Conservation (phyloP, 2,797 vertebrate genomes). For the Anabas testudineus region DNA sequence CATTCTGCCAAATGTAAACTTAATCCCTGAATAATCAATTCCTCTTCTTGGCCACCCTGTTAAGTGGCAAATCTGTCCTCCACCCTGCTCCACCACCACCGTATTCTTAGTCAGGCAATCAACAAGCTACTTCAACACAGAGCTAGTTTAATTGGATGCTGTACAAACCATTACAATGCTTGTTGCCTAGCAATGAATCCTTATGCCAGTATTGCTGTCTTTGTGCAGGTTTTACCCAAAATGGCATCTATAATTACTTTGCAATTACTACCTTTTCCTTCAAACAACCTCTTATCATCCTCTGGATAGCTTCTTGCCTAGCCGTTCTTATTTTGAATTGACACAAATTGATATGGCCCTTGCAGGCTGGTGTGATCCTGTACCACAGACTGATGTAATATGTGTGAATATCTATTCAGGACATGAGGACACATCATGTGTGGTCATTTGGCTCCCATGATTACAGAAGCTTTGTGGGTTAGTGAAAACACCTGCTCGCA, state of each 20-base stretch:
- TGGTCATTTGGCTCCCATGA: conserved; percentile 43
- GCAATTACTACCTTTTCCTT: conserved; percentile 60
- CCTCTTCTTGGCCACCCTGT: conserved; percentile 66
- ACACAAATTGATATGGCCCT: conserved; percentile 21
- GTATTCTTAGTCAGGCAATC: conserved; percentile 79
- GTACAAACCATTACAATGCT: conserved; percentile 63
- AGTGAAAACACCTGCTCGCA: conserved; percentile 31
- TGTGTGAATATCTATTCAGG: conserved; percentile 12
- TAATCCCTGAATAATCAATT: conserved; percentile 70
- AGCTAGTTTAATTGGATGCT: conserved; percentile 79
- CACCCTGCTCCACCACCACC: conserved; percentile 40
- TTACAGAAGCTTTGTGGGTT: conserved; percentile 28
- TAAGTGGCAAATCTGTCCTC: conserved; percentile 75
- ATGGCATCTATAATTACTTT: conserved; percentile 67
- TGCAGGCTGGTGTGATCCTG: conserved; percentile 16
- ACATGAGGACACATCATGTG: conserved; percentile 36
- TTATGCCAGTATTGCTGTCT: conserved; percentile 54
- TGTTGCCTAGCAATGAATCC: conserved; percentile 83
- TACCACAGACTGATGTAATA: conserved; percentile 15
- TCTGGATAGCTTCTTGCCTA: conserved; percentile 33
- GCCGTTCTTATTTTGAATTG: conserved; percentile 24
- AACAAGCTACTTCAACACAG: conserved; percentile 74
- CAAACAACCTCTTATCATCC: conserved; percentile 44
- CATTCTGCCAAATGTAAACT: conserved; percentile 50
- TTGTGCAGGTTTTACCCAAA: conserved; percentile 53